Percentiles rank a stretch among this genome's conserved stretches.
Evolutionary conservation across 2,888 invertebrate species (phyloP).

Genomic region (Apeira syringaria): DNA sequence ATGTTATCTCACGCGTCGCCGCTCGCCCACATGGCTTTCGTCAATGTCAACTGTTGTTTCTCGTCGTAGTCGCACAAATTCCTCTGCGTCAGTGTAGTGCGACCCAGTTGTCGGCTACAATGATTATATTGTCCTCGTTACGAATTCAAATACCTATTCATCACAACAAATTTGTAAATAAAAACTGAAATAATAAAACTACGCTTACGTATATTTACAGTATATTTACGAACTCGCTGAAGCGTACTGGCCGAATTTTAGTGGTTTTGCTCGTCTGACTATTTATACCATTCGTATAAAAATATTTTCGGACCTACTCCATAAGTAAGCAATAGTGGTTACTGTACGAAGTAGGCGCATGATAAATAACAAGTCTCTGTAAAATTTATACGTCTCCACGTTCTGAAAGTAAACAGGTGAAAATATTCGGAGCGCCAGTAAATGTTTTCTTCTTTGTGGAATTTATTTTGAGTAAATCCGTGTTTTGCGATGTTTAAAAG

Average conservation of each 20-base stretch:
- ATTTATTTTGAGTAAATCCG: conserved; percentile 55
- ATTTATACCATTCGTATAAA: conserved; percentile 13
- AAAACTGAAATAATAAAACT: conserved; percentile 5
- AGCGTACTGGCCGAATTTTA: conserved; percentile 4
- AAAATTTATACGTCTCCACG: conserved; percentile 15
- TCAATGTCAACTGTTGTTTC: conserved; percentile 62
- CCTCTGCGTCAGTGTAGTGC: conserved; percentile 45
- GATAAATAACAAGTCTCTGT: conserved; percentile 13
- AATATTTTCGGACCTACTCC: conserved; percentile 16
- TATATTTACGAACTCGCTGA: conserved; percentile 5
- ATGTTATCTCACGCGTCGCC: conserved; percentile 38
- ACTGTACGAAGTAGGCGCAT: conserved; percentile 16
- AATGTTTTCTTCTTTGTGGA: conserved; percentile 52
- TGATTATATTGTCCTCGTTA: conserved; percentile 42
- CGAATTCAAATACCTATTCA: conserved; percentile 23
- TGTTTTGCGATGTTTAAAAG: conserved; percentile 30
- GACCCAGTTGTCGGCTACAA: conserved; percentile 49
- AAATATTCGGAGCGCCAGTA: conserved; percentile 44
- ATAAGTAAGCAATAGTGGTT: conserved; percentile 1
- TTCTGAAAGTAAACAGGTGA: conserved; percentile 43
- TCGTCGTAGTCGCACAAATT: conserved; percentile 50
- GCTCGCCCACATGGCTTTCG: conserved; percentile 56
- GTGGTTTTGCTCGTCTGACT: conserved; percentile 12
- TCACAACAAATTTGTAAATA: conserved; percentile 12
- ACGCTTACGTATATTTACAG: conserved; percentile 7